Evolutionary conservation across 2,797 vertebrate genomes (phyloP).

Genomic region (Rhinophrynus dorsalis): DNA sequence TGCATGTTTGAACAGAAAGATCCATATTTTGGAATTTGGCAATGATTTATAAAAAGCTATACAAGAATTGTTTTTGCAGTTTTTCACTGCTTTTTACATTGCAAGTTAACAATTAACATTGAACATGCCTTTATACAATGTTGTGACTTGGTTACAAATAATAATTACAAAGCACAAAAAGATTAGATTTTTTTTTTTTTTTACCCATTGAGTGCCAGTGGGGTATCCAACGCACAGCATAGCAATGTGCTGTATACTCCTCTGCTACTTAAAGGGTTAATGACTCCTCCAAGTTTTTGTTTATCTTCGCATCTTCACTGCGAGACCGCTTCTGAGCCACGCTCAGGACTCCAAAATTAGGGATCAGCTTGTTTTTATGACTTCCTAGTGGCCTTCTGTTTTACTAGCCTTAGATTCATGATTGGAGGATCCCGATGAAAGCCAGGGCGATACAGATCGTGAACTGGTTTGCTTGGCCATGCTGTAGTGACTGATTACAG

Average conservation of each 20-base stretch:
- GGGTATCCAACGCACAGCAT: too few relatives aligned
- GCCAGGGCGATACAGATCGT: slow-evolving; percentile 91
- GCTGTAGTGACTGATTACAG: slow-evolving; percentile 98
- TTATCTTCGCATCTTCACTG: slow-evolving; percentile 35
- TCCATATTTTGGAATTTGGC: slow-evolving; percentile 57
- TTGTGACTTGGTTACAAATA: slow-evolving; percentile 80
- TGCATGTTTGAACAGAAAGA: slow-evolving; percentile 24
- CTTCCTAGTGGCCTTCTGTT: slow-evolving; percentile 83
- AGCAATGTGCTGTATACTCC: too few relatives aligned
- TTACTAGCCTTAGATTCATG: slow-evolving; percentile 86
- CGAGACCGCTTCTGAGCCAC: slow-evolving; percentile 19
- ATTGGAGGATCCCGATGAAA: slow-evolving; percentile 80
- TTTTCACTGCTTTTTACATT: slow-evolving; percentile 66
- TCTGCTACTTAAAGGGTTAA: too few relatives aligned
- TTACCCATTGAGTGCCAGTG: too few relatives aligned
- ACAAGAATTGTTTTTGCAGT: slow-evolving; percentile 1
- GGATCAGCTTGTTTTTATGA: slow-evolving; percentile 13
- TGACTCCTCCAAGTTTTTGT: slow-evolving; percentile 60
- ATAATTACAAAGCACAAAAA: slow-evolving; percentile 73
- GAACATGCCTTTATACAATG: slow-evolving; percentile 90
- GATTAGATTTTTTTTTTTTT: slow-evolving; percentile 57
- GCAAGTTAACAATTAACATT: slow-evolving; percentile 73
- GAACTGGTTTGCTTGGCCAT: slow-evolving; percentile 98
- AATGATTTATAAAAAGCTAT: slow-evolving; percentile 66
- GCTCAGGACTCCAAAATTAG: slow-evolving; percentile 11